A percentile compares a stretch with the other conserved stretches of the same genome.
These are phyloP conservation scores for Planococcus citri DNA, from an alignment of 1,140 invertebrate genomes.

Conservation along the genomic window DNA sequence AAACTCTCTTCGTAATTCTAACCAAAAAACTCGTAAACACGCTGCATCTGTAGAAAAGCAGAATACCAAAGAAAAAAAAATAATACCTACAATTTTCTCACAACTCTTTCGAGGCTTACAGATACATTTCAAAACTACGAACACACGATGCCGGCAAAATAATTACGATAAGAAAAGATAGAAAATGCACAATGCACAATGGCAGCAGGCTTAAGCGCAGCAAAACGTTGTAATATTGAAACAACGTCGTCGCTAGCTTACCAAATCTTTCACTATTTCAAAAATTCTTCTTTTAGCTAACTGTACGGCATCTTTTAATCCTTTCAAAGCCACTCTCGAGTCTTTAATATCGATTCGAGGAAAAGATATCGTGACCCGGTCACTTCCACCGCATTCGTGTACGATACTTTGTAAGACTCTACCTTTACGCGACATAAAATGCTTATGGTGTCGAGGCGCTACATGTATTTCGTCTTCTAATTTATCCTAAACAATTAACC, in stretches of 20 bases:
- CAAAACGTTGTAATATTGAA: too few relatives aligned
- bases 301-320: conserved; percentile 76
- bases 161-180: too few relatives aligned
- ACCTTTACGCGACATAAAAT: conserved; percentile 87
- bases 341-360: conserved; percentile 51
- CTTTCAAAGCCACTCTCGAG: conserved; percentile 58
- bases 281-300: conserved; percentile 67
- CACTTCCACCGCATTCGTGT: conserved; percentile 87
- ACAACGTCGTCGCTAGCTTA: conserved; percentile 32
- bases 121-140: too few relatives aligned
- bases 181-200: background rate
- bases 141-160: too few relatives aligned
- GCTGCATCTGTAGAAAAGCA: too few relatives aligned
- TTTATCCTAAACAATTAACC: conserved; percentile 45
- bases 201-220: background rate
- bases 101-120: too few relatives aligned
- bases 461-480: conserved; percentile 68
- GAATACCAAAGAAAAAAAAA: too few relatives aligned
- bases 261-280: conserved; percentile 75
- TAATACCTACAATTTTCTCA: too few relatives aligned
- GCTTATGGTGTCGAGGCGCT: conserved; percentile 76
- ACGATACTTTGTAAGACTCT: conserved; percentile 79
- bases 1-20: too few relatives aligned
- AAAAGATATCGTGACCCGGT: conserved; percentile 86
- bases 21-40: too few relatives aligned